These are phyloP conservation scores for Melipona bicolor DNA, from an alignment of 2,888 invertebrate species.

Conservation along the genomic window DNA sequence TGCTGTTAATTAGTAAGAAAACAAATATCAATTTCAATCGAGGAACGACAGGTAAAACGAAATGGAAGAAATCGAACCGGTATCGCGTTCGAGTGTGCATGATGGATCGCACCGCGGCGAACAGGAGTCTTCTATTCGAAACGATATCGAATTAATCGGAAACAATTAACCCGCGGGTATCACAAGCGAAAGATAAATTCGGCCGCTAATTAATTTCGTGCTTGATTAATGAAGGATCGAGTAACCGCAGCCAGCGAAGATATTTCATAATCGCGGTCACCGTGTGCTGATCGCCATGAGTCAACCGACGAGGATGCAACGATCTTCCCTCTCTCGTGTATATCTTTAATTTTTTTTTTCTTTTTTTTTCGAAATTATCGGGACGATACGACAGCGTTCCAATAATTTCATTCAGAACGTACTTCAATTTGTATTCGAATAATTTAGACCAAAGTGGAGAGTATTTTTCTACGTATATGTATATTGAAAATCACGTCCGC, in stretches of 20 bases:
- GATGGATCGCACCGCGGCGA: not conserved
- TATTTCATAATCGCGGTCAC: slow-evolving; percentile 11
- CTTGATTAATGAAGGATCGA: slow-evolving; percentile 22
- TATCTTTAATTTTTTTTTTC: too few relatives aligned
- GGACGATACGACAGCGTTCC: too few relatives aligned
- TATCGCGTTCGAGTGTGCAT: not conserved
- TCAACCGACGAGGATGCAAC: not conserved
- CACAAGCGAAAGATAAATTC: slow-evolving; percentile 12
- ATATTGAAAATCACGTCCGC: too few relatives aligned
- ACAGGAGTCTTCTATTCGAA: not conserved
- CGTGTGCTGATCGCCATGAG: not conserved
- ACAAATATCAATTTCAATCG: too few relatives aligned
- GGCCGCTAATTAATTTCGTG: slow-evolving; percentile 26
- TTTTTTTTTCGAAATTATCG: too few relatives aligned
- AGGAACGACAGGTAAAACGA: not conserved
- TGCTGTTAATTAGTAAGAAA: too few relatives aligned
- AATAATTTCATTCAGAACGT: too few relatives aligned
- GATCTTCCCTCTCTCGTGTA: not conserved
- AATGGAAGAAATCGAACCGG: not conserved
- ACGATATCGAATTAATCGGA: slow-evolving; percentile 8
- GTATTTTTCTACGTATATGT: too few relatives aligned
- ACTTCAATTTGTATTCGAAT: too few relatives aligned
- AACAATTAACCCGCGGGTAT: not conserved
- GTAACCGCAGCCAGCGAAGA: slow-evolving; percentile 4
- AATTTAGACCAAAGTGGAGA: too few relatives aligned